A percentile compares a stretch with the other conserved stretches of the same genome.
These are phyloP conservation scores for Bimastos eiseni DNA, from an alignment of 2,888 invertebrate species.

Conservation along the genomic window DNA sequence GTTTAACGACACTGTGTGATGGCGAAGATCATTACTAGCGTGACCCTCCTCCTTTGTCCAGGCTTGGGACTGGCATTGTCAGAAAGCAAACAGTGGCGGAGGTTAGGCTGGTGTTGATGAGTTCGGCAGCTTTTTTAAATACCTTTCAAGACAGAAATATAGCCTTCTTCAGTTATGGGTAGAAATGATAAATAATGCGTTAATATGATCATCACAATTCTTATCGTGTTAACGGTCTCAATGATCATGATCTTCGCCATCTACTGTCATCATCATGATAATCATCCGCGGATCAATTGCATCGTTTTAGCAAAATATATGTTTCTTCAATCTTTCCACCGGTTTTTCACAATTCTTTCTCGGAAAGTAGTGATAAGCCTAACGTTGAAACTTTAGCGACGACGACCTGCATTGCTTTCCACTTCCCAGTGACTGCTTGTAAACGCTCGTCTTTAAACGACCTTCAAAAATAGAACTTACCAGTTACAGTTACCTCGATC, in stretches of 20 bases:
- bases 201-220: not conserved
- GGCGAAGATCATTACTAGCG: too few species aligned
- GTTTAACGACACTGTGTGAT: too few species aligned
- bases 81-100: too few species aligned
- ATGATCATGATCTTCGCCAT: not conserved
- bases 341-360: not conserved
- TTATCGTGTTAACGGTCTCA: not conserved
- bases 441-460: too few species aligned
- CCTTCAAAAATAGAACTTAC: too few species aligned
- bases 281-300: not conserved
- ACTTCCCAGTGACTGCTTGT: too few species aligned
- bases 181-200: not conserved
- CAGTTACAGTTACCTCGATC: not conserved
- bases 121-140: not conserved
- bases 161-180: not conserved
- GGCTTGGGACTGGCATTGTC: too few species aligned
- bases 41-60: too few species aligned
- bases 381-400: too few species aligned
- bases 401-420: too few species aligned
- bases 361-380: too few species aligned
- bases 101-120: not conserved
- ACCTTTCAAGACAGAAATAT: not conserved
- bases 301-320: not conserved
- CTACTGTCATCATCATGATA: not conserved
- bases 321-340: not conserved